Evolutionary conservation across 2,113 vertebrate species (phyloP), one percentile per base, ranked within the genome.

Genomic region (Lepus europaeus): DNA sequence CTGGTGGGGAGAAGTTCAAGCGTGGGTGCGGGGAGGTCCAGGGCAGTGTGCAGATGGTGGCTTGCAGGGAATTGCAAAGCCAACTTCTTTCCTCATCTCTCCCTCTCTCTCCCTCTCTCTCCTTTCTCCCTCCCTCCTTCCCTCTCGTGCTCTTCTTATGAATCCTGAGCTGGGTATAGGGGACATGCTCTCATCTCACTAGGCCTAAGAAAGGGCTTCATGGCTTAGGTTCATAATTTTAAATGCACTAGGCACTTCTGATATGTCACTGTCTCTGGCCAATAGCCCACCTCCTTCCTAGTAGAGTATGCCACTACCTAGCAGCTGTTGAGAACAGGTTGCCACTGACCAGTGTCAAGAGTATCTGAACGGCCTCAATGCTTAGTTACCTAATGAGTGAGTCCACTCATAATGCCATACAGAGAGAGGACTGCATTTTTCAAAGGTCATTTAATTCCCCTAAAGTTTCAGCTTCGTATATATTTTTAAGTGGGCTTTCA

Each of bases 1-100:
- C 99, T 99, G 95, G 59, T 45, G 56, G 85, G 51, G 96, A 53
- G 39, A 93, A 61, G 87, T 63, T 39, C n/a, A 1, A 0, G 19
- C 0, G 45, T 0, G 56, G 59, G 27, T 29, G 61, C 11, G 0
- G 4, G 22, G 70, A 56, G 69, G 92, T 11, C 23, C 51, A 9
- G 72, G 22, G 9, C 53, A 59, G 56, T 11, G 29, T 25, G 12
- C 16, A 69, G 31, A 61, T 0, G 25, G 77, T 2, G 8, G 9
- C 77, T 10, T 23, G 51, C 23, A 0, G 33, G 29, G 74, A 6
- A 49, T 59, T 59, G 0, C 45, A 36, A 20, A 14, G 68, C 25
- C 45, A 31, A 16, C 13, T 9, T 13, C 14, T 9, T 0, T 74
- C 20, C 51, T 49, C 0, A 0, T 27, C 33, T 9, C 9, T 5